Conservation (phyloP, 2,888 invertebrate genomes). For the Macrophya alboannulata region DNA sequence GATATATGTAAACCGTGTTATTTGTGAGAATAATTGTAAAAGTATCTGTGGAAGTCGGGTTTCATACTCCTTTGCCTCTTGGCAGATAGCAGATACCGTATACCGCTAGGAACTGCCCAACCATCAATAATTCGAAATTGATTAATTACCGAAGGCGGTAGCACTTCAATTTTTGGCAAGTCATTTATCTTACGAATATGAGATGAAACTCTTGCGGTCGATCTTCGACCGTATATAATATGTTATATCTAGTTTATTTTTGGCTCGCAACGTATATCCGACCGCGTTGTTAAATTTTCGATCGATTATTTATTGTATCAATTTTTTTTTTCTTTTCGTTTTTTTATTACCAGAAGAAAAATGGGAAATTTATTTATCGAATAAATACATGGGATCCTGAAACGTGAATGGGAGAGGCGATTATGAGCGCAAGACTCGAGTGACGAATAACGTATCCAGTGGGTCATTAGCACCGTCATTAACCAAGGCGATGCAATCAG, state of each 20-base stretch:
- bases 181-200: background rate
- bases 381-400: background rate
- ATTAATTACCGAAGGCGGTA: background rate
- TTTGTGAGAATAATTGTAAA: background rate
- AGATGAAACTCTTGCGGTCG: constrained; percentile 5
- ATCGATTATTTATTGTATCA: background rate
- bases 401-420: background rate
- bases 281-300: background rate
- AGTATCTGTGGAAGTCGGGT: background rate
- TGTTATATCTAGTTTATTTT: background rate
- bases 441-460: constrained; percentile 10
- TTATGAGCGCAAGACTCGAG: background rate
- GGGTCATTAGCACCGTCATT: constrained; percentile 16
- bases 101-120: background rate
- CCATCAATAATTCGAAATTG: background rate
- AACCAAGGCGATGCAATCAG: background rate
- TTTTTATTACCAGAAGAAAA: background rate
- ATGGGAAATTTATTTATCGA: too few relatives aligned
- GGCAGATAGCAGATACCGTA: background rate
- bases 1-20: background rate
- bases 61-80: background rate
- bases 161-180: constrained; percentile 1
- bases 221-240: background rate
- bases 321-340: too few relatives aligned
- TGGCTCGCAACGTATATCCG: background rate